A percentile compares a stretch with the other conserved stretches of the same genome.
These are phyloP conservation scores for Mycteria americana DNA, from an alignment of 2,797 vertebrate species.

Conservation along the genomic window DNA sequence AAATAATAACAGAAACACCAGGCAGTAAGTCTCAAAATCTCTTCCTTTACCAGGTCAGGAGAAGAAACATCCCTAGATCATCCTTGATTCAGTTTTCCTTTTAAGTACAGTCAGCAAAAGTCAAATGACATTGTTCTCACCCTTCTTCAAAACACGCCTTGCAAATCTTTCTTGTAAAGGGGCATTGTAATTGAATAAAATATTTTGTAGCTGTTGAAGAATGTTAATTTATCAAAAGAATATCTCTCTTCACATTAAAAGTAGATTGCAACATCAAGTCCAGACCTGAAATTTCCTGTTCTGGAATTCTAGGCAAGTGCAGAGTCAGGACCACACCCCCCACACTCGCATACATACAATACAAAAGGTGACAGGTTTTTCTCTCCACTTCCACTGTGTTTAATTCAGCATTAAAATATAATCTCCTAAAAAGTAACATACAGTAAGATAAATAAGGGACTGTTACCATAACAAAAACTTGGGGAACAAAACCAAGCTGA, in stretches of 20 bases:
- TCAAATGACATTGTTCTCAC: background rate
- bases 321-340: background rate
- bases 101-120: background rate
- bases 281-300: background rate
- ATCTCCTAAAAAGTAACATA: background rate
- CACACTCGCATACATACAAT: no score
- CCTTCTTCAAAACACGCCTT: background rate
- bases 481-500: background rate
- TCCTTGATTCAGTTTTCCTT: background rate
- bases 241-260: background rate
- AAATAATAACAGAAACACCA: background rate
- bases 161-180: background rate
- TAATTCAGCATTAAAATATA: background rate
- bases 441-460: background rate
- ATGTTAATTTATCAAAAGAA: background rate
- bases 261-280: background rate
- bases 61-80: background rate
- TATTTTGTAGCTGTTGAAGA: background rate
- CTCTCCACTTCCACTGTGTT: background rate
- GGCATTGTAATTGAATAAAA: background rate
- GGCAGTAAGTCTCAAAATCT: background rate
- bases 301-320: background rate
- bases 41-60: background rate
- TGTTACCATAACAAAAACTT: background rate
- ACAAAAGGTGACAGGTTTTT: background rate